Evolutionary conservation across 2,888 invertebrate genomes (phyloP).

Genomic region (Emesis castigata): DNA sequence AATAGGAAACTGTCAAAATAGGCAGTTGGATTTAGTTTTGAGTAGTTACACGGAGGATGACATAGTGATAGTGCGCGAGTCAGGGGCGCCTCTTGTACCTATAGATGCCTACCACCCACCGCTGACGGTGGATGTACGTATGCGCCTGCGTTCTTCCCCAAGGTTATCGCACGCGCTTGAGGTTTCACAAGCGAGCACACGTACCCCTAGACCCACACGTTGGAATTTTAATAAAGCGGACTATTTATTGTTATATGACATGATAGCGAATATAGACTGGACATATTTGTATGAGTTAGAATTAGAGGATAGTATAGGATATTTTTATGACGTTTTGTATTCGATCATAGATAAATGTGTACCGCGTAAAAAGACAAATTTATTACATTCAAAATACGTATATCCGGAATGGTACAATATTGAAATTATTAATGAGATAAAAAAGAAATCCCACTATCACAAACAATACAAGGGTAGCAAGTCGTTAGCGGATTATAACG

Average conservation of each 20-base stretch:
- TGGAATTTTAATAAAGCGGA: slow-evolving; percentile 39
- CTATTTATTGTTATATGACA: slow-evolving; percentile 23
- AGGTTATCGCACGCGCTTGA: background rate
- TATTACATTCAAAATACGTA: background rate
- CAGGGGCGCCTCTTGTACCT: slow-evolving; percentile 25
- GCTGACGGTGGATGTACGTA: slow-evolving; percentile 21
- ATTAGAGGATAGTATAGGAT: slow-evolving; percentile 14
- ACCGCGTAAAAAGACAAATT: slow-evolving; percentile 11
- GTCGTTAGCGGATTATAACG: no score
- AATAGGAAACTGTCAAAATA: slow-evolving; percentile 17
- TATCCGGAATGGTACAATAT: slow-evolving; percentile 27
- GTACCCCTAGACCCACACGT: no score
- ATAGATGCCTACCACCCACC: slow-evolving; percentile 40
- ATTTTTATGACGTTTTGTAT: slow-evolving; percentile 17
- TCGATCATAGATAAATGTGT: slow-evolving; percentile 16
- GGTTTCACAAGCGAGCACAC: background rate
- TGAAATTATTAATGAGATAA: slow-evolving; percentile 20
- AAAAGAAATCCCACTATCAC: slow-evolving; percentile 5
- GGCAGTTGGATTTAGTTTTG: slow-evolving; percentile 34
- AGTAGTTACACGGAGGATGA: background rate
- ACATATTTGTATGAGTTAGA: background rate
- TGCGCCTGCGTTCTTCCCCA: background rate
- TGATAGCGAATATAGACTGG: slow-evolving; percentile 13
- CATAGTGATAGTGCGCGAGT: slow-evolving; percentile 16
- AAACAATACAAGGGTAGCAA: no score